phyloP scores from a whole-genome alignment of 2,113 vertebrate species.

The Hipposideros armiger region DNA sequence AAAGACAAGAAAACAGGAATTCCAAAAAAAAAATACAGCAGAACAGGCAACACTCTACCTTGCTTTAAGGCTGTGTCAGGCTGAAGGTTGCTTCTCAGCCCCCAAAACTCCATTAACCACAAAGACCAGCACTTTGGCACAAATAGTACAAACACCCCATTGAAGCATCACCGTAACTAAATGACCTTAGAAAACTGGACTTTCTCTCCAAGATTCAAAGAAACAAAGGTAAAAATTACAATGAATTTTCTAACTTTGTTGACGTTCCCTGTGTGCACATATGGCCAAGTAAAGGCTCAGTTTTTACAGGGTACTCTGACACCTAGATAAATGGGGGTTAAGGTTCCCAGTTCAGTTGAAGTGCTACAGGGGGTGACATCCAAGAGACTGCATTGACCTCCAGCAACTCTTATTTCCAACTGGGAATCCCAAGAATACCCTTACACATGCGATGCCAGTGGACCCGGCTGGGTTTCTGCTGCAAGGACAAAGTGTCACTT shows the following conservation, averaged over 20 bases:
- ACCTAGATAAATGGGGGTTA: background rate
- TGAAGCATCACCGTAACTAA: constrained; percentile 24
- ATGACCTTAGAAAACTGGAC: constrained; percentile 57
- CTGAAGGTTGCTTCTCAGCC: constrained; percentile 34
- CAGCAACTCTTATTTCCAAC: constrained; percentile 23
- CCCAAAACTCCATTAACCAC: constrained; percentile 15
- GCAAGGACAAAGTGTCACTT: constrained; percentile 75
- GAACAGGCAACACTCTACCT: constrained; percentile 52
- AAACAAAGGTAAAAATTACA: constrained; percentile 5
- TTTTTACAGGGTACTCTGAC: background rate
- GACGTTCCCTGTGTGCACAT: background rate
- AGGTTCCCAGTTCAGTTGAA: constrained; percentile 53
- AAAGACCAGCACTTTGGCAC: background rate
- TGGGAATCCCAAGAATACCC: constrained; percentile 31
- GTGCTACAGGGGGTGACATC: background rate
- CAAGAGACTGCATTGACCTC: background rate
- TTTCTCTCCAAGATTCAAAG: constrained; percentile 1
- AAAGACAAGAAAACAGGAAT: background rate
- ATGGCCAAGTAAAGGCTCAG: background rate
- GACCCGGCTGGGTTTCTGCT: constrained; percentile 26
- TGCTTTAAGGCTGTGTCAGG: background rate
- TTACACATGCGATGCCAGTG: background rate
- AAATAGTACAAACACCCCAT: background rate
- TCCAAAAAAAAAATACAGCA: background rate
- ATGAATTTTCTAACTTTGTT: background rate